Evolutionary conservation across 2,888 invertebrate species (phyloP).

Genomic region (Zygothrica quintamaculata): DNA sequence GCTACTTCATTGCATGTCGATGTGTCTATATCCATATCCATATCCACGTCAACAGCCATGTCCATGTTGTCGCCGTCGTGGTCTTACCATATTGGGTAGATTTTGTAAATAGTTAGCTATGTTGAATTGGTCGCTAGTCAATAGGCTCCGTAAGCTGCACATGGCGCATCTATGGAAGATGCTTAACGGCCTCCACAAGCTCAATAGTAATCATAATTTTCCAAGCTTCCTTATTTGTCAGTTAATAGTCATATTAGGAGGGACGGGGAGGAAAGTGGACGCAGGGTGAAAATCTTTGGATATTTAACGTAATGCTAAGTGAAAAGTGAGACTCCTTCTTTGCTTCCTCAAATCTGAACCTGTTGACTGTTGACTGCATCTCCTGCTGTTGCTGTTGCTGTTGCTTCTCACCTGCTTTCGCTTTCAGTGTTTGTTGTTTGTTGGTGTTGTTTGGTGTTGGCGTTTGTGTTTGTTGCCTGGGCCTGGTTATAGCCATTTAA

Average conservation of each 20-base stretch:
- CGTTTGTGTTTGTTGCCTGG: conserved; percentile 2
- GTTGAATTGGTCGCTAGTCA: conserved; percentile 13
- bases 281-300: background rate
- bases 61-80: conserved; percentile 11
- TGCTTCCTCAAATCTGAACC: conserved; percentile 20
- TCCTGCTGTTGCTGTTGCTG: too few relatives aligned
- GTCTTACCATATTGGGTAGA: conserved; percentile 58
- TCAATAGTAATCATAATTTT: conserved; percentile 71
- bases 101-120: conserved; percentile 24
- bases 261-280: background rate
- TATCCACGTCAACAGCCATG: too few relatives aligned
- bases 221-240: conserved; percentile 71
- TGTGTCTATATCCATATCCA: conserved; percentile 7
- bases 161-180: conserved; percentile 36
- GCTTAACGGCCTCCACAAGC: conserved; percentile 34
- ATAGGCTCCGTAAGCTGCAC: conserved; percentile 17
- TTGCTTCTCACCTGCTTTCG: too few relatives aligned
- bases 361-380: too few relatives aligned
- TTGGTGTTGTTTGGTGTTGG: too few relatives aligned
- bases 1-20: conserved; percentile 9
- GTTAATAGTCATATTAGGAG: conserved; percentile 10
- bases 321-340: conserved; percentile 37
- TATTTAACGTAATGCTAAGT: conserved; percentile 7
- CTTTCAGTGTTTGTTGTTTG: conserved; percentile 58
- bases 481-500: conserved; percentile 60